These are phyloP conservation scores for Agonum fuliginosum DNA, from an alignment of 2,888 invertebrate genomes.

Conservation along the genomic window DNA sequence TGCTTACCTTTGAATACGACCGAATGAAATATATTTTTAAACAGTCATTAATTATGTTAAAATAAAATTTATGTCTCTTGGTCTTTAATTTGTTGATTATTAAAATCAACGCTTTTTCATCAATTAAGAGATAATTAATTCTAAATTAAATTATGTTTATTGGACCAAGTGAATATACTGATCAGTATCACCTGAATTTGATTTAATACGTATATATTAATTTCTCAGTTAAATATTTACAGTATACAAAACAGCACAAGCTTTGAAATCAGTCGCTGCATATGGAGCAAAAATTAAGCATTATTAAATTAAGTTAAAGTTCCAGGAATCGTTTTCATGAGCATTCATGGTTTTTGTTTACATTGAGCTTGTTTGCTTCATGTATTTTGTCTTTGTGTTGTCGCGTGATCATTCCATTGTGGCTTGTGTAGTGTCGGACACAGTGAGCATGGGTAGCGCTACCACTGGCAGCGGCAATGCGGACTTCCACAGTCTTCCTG, in stretches of 20 bases:
- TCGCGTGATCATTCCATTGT: slow-evolving; percentile 29
- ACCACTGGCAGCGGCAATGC: slow-evolving; percentile 57
- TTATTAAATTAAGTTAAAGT: slow-evolving; percentile 11
- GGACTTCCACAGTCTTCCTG: slow-evolving; percentile 57
- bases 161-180: too few species aligned
- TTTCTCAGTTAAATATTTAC: slow-evolving; percentile 1
- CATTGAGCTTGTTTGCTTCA: slow-evolving; percentile 44
- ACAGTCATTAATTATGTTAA: too few species aligned
- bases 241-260: not conserved
- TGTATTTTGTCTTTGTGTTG: slow-evolving; percentile 62
- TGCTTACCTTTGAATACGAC: not conserved
- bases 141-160: too few species aligned
- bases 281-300: not conserved
- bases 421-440: slow-evolving; percentile 71
- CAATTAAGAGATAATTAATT: too few species aligned
- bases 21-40: too few species aligned
- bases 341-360: slow-evolving; percentile 32
- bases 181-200: too few species aligned
- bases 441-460: slow-evolving; percentile 72
- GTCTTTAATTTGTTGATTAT: too few species aligned
- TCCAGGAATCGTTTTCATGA: slow-evolving; percentile 11
- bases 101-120: too few species aligned
- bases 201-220: not conserved
- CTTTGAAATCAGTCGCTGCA: not conserved
- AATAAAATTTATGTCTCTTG: too few species aligned